Evolutionary conservation across 2,113 vertebrate species (phyloP), one percentile per base, ranked within the genome.

Genomic region (Pygoscelis antarcticus): DNA sequence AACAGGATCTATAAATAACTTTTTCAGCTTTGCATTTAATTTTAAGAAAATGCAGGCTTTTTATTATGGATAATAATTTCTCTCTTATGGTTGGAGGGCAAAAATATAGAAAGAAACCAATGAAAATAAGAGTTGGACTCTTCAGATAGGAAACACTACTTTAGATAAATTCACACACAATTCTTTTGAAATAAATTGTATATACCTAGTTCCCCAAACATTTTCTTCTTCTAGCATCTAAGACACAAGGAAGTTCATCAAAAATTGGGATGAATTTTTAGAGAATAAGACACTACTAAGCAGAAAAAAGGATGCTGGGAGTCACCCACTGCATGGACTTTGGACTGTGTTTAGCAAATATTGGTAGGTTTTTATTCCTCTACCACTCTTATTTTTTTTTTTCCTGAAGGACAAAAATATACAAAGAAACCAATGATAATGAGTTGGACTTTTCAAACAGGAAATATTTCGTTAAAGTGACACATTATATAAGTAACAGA

Each of bases 321-420:
- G 16, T 38, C 38, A 64, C 5, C 1, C 8, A 36, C 3, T 36
- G 25, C 8, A 69, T 34, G 27, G 29, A 34, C 14, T 91, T 77
- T 47, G 9, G 17, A 22, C 2, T 14, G 3, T 25, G 5, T 61
- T 89, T 57, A 86, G 23, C 8, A 44, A 38, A 30, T 30, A 54
- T 6, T 38, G 27, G 5, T 16, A 86, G 2, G 8, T 5, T 70
- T 46, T 69, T 16, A 70, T 30, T 66, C 3, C 21, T 61, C 4
- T 51, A 13, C 1, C 0, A 1, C 2, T 32, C 3, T 8, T 4
- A 42, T 42, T 26, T 13, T 34, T 15, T 15, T 38, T 22, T 30
- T 11, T 21, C 13, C 61, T 44, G 46, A 54, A 74, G 18, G 32
- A 60, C 21, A 83, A 70, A 78, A 60, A 34, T 26, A 26, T 4